These are phyloP conservation scores for Pelobates fuscus DNA, from an alignment of 2,113 vertebrate genomes.

Conservation along the genomic window DNA sequence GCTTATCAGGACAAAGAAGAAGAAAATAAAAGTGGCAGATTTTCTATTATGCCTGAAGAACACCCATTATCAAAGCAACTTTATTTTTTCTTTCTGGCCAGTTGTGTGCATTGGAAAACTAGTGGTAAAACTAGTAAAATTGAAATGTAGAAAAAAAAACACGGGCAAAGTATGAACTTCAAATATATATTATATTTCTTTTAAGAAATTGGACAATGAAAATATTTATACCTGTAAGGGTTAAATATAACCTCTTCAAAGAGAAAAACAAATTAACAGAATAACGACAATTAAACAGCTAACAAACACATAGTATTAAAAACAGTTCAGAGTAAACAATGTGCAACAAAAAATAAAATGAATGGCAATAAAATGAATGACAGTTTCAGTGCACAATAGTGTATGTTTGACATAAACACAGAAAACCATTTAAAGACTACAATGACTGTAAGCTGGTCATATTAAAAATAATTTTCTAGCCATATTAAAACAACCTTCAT, in stretches of 20 bases:
- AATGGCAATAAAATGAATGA: neutral
- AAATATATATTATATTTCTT: slow-evolving; percentile 29
- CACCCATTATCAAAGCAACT: too few species aligned
- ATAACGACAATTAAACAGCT: neutral
- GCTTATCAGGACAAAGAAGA: too few species aligned
- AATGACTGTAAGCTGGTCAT: too few species aligned
- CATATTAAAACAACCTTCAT: too few species aligned
- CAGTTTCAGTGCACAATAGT: neutral
- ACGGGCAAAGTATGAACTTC: neutral
- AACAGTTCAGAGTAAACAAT: slow-evolving; percentile 5
- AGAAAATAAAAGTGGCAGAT: too few species aligned
- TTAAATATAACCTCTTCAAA: slow-evolving; percentile 14
- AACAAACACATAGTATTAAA: slow-evolving; percentile 3
- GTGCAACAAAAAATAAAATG: neutral
- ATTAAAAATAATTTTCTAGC: too few species aligned
- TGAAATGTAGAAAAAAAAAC: too few species aligned
- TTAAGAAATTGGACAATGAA: slow-evolving; percentile 21
- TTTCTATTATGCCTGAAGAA: too few species aligned
- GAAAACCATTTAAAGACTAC: neutral
- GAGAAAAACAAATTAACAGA: neutral
- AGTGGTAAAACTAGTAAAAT: too few species aligned
- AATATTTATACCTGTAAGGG: neutral
- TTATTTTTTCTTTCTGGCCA: too few species aligned
- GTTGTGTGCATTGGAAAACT: too few species aligned
- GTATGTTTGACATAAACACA: neutral